These are phyloP conservation scores for Pogonocichla stellata DNA, from an alignment of 2,113 vertebrate species.

Conservation along the genomic window DNA sequence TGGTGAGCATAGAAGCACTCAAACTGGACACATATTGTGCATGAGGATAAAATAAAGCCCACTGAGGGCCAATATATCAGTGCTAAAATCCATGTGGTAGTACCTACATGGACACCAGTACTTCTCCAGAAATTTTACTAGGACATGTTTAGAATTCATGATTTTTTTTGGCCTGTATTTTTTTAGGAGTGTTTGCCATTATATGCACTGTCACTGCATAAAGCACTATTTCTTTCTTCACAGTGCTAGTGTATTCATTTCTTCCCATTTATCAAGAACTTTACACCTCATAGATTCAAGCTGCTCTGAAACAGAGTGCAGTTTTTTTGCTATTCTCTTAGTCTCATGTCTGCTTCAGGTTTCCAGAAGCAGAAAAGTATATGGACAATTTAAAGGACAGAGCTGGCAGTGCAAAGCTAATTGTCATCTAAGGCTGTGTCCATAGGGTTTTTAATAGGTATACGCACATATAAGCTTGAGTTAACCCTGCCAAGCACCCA, in stretches of 20 bases:
- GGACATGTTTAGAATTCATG: background rate
- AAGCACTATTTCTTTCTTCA: slow-evolving; percentile 68
- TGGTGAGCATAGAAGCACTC: rapidly evolving
- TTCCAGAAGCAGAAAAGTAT: slow-evolving; percentile 38
- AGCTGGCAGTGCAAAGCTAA: background rate
- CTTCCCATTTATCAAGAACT: slow-evolving; percentile 61
- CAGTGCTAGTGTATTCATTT: slow-evolving; percentile 65
- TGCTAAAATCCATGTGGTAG: background rate
- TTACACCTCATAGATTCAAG: slow-evolving; percentile 67
- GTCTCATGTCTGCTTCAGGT: background rate
- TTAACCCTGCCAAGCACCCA: background rate
- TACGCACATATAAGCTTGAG: background rate
- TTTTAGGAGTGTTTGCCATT: slow-evolving; percentile 48
- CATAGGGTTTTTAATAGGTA: background rate
- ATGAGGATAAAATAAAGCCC: background rate
- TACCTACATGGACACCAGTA: background rate
- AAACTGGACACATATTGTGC: background rate
- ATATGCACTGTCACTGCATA: slow-evolving; percentile 3
- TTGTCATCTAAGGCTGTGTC: background rate
- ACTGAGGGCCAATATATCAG: background rate
- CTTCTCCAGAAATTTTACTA: background rate
- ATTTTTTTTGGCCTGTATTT: slow-evolving; percentile 54
- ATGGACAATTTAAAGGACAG: background rate
- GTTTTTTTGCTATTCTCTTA: background rate
- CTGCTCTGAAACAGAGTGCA: background rate